phyloP scores from a whole-genome alignment of 2,888 invertebrate genomes.

The Folsomia candida region DNA sequence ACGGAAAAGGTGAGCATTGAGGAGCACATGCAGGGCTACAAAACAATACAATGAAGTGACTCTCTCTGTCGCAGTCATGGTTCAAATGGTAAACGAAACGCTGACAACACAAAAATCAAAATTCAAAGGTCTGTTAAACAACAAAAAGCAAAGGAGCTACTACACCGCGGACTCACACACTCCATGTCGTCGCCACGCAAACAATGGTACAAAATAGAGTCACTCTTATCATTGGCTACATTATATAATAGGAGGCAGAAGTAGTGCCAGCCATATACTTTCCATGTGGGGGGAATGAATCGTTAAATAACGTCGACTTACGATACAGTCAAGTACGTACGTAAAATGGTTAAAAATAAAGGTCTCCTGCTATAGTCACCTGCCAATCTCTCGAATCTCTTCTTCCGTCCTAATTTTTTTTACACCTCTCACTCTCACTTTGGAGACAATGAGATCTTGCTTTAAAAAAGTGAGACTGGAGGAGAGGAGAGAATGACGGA shows the following conservation, averaged over 20 bases:
- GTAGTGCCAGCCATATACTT: too few relatives aligned
- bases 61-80: neutral
- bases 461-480: neutral
- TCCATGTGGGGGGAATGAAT: constrained; percentile 1
- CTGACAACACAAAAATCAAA: neutral
- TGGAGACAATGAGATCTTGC: neutral
- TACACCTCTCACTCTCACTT: neutral
- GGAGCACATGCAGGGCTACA: neutral
- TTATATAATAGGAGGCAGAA: too few relatives aligned
- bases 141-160: neutral
- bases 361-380: neutral
- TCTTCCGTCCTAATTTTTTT: constrained; percentile 8
- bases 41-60: neutral
- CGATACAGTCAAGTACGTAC: neutral
- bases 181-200: neutral
- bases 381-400: neutral
- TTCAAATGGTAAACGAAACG: constrained; percentile 1
- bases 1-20: neutral
- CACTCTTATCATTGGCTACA: neutral
- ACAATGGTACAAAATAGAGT: neutral
- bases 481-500: neutral
- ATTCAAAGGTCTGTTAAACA: neutral
- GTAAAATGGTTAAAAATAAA: constrained; percentile 7
- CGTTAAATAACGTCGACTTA: neutral
- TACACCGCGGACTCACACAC: neutral